A percentile compares a stretch with the other conserved stretches of the same genome.
Conservation (phyloP, 1,140 invertebrate genomes). For the Telenomus remus region DNA sequence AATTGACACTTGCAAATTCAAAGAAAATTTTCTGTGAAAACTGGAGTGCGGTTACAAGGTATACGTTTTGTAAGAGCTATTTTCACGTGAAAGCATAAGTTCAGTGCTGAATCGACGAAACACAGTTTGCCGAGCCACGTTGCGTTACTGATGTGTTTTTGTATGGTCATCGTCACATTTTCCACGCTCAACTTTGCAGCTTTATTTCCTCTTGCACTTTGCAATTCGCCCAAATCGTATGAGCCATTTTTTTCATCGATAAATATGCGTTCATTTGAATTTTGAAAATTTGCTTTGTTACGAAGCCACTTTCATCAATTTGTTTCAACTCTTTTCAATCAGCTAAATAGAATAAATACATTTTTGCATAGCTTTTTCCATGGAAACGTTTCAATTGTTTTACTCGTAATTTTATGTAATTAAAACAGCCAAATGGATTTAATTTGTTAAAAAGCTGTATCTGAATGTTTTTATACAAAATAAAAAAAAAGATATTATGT, state of each 20-base stretch:
- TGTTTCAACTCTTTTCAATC: too few species aligned
- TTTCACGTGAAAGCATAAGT: neutral
- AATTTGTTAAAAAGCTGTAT: too few species aligned
- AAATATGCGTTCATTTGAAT: conserved; percentile 13
- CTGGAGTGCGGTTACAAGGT: too few species aligned
- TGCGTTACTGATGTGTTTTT: conserved; percentile 20
- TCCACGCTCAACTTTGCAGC: conserved; percentile 18
- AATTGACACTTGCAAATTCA: conserved; percentile 2
- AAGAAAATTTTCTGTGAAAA: conserved; percentile 1
- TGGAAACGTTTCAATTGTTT: too few species aligned
- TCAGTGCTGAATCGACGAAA: conserved; percentile 20
- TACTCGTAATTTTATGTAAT: too few species aligned
- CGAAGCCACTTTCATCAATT: too few species aligned
- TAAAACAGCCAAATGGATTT: too few species aligned
- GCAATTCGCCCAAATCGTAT: neutral
- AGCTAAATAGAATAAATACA: too few species aligned
- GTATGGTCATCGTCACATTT: conserved; percentile 37
- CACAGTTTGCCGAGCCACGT: conserved; percentile 9
- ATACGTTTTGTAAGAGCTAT: neutral
- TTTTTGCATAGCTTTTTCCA: too few species aligned
- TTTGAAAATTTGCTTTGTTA: too few species aligned
- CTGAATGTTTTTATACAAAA: too few species aligned
- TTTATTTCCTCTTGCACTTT: conserved; percentile 17
- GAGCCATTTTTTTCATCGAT: conserved; percentile 5
- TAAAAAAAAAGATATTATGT: neutral